These are phyloP conservation scores for Spilarctia lutea DNA, from an alignment of 2,888 invertebrate species.

Conservation along the genomic window DNA sequence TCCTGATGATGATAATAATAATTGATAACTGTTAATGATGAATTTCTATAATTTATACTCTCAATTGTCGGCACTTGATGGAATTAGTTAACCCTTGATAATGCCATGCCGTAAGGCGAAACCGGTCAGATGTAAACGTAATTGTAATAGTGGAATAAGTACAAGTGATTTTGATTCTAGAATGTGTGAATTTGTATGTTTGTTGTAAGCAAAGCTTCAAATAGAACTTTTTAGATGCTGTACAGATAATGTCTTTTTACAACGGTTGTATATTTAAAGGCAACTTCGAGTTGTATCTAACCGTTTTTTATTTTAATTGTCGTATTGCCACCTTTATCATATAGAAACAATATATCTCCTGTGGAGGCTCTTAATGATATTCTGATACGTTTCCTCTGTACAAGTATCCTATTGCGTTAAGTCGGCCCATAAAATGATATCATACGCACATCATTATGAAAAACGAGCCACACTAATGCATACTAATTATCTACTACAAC, in stretches of 20 bases:
- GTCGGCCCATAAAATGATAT: slow-evolving; percentile 60
- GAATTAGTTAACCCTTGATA: too few relatives aligned
- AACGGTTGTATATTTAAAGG: background rate
- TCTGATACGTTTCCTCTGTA: slow-evolving; percentile 17
- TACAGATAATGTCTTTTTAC: background rate
- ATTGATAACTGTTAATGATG: background rate
- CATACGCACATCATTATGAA: slow-evolving; percentile 62
- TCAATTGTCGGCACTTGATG: too few relatives aligned
- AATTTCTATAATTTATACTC: too few relatives aligned
- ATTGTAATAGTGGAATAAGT: too few relatives aligned
- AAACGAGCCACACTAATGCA: slow-evolving; percentile 61
- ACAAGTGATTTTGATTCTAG: too few relatives aligned
- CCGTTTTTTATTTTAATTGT: background rate
- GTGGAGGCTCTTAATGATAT: slow-evolving; percentile 1
- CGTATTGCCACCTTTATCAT: background rate
- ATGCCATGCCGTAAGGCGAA: too few relatives aligned
- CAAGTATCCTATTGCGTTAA: slow-evolving; percentile 8
- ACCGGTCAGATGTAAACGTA: too few relatives aligned
- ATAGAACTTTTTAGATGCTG: background rate
- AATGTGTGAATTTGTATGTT: too few relatives aligned
- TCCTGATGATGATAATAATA: too few relatives aligned
- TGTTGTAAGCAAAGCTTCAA: background rate
- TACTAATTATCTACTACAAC: slow-evolving; percentile 57
- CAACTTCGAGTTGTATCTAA: background rate
- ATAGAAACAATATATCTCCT: background rate